Evolutionary conservation across 2,888 invertebrate species (phyloP).

Genomic region (Lithophane socia): DNA sequence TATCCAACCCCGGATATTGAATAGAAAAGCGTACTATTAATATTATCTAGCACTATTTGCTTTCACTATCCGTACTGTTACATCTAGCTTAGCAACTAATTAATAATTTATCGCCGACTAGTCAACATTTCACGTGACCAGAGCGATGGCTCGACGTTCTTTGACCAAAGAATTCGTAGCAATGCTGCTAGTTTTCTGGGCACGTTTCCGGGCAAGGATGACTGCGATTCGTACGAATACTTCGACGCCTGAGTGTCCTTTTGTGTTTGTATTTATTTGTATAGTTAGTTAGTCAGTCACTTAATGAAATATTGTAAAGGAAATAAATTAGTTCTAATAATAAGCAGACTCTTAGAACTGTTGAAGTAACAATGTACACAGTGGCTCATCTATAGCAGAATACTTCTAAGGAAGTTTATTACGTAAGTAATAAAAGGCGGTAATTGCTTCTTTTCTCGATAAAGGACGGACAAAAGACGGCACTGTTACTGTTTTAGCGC

Average conservation of each 20-base stretch:
- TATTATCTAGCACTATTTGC: neutral
- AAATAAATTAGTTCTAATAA: conserved; percentile 32
- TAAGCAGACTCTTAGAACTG: conserved; percentile 46
- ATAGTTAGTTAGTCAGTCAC: too few relatives aligned
- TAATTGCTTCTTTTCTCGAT: conserved; percentile 67
- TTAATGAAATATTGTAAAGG: too few relatives aligned
- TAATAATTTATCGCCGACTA: too few relatives aligned
- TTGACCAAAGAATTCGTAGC: too few relatives aligned
- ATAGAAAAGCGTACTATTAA: neutral
- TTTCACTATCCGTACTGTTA: neutral
- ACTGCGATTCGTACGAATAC: too few relatives aligned
- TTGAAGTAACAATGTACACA: conserved; percentile 52
- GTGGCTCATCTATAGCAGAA: conserved; percentile 40
- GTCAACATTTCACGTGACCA: too few relatives aligned
- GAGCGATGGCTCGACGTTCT: too few relatives aligned
- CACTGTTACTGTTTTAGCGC: conserved; percentile 66
- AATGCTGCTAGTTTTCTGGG: too few relatives aligned
- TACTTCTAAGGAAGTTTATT: conserved; percentile 58
- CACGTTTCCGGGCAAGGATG: too few relatives aligned
- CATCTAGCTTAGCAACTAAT: conserved; percentile 22
- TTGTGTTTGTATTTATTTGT: too few relatives aligned
- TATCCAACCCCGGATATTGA: neutral
- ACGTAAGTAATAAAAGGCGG: conserved; percentile 63
- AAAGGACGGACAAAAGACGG: conserved; percentile 65
- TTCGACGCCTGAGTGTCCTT: too few relatives aligned